Base-by-base conservation (phyloP, 2,888 invertebrate species). In the Campoletis raptor region DNA sequence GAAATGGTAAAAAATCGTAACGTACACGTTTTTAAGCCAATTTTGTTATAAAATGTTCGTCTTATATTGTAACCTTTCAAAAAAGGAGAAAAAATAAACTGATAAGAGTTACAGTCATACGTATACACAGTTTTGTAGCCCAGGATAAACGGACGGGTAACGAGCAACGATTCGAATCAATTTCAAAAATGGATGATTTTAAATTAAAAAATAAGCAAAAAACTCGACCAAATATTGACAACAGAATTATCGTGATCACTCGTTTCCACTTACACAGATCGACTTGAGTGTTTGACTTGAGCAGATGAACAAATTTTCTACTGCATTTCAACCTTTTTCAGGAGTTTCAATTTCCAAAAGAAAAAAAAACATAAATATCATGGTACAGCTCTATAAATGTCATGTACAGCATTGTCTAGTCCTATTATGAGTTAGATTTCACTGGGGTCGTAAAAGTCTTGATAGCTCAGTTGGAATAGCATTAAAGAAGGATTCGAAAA, bases 31-130 rank as follows among this genome's bases (percentile, higher is more conserved):
- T n/a, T 6, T 6, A 18, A 40, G 8, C 10, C 37, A 37, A 69
- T 54, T 88, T 89, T 92, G 92, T 93, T 94, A 93, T 93, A 94
- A 94, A 94, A 93, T 93, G 92, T 93, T 93, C 72, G 93, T 90
- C 93, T 93, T 93, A 93, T 94, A 93, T 94, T 93, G 89, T 94
- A 93, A 93, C 91, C 90, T 93, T 92, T 93, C 88, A 92, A 92
- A 93, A 83, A 83, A 73, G 69, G 77, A 83, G 73, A 84, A 76
- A 79, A 82, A 83, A 79, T 77, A 37, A 93, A 93, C 90, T 92
- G 91, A 93, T 91, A 90, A 89, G 89, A 91, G 91, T 92, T 93
- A 93, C 93, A 92, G 90, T 93, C 64, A 67, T 78, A 40, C 45
- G 92, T 90, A 93, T 92, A 90, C 91, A 92, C 92, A 92, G 92